phyloP scores from a whole-genome alignment of 2,888 invertebrate species.

The Crioceris asparagi region DNA sequence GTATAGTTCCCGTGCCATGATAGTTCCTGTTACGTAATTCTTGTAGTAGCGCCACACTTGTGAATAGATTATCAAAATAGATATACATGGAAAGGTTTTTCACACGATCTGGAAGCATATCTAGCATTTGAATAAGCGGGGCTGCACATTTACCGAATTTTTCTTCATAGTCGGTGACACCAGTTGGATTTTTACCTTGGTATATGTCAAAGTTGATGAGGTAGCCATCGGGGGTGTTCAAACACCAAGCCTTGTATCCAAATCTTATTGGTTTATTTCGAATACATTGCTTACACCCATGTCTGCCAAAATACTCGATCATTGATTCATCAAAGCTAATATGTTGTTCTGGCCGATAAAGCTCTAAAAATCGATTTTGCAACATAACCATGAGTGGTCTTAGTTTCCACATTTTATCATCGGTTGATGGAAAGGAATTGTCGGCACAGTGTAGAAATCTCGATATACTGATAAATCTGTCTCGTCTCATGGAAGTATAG shows the following conservation, averaged over 20 bases:
- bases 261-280: slow-evolving; percentile 13
- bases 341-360: slow-evolving; percentile 7
- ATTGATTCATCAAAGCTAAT: slow-evolving; percentile 9
- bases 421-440: slow-evolving; percentile 4
- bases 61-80: slow-evolving; percentile 14
- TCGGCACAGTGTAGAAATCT: slow-evolving; percentile 11
- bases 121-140: slow-evolving; percentile 6
- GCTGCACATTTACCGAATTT: slow-evolving; percentile 8
- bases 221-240: slow-evolving; percentile 9
- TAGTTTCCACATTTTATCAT: slow-evolving; percentile 7
- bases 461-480: slow-evolving; percentile 11
- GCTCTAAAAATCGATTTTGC: slow-evolving; percentile 4
- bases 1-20: slow-evolving; percentile 8
- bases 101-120: slow-evolving; percentile 2
- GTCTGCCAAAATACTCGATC: slow-evolving; percentile 7
- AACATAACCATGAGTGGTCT: slow-evolving; percentile 7
- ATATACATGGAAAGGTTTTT: slow-evolving; percentile 7
- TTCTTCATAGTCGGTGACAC: slow-evolving; percentile 1
- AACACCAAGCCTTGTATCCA: slow-evolving; percentile 8
- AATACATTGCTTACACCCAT: slow-evolving; percentile 13
- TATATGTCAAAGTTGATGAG: slow-evolving; percentile 12
- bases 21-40: slow-evolving; percentile 3
- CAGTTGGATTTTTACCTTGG: slow-evolving; percentile 12
- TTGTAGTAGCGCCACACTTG: slow-evolving; percentile 6
- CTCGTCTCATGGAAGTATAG: slow-evolving; percentile 8